Conservation (phyloP, 2,888 invertebrate genomes). For the Tetheella fluctuosa region DNA sequence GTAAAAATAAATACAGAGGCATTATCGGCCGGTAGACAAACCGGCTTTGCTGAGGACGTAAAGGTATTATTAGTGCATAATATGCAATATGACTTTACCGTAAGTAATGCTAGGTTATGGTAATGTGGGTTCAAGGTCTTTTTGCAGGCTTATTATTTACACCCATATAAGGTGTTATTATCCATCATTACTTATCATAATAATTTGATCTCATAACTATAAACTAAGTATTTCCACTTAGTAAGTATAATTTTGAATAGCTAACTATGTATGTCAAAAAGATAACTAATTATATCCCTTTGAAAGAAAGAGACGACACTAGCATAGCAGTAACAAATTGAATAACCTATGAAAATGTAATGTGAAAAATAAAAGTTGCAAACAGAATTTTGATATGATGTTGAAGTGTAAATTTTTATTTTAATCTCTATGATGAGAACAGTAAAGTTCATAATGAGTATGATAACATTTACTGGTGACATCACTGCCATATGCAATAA, state of each 20-base stretch:
- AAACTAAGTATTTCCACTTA: no score
- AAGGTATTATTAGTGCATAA: slow-evolving; percentile 76
- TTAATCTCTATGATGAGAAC: neutral
- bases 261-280: neutral
- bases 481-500: slow-evolving; percentile 1
- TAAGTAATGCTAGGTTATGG: slow-evolving; percentile 22
- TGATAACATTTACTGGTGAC: neutral
- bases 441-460: neutral
- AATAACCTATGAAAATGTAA: neutral
- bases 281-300: neutral
- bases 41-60: slow-evolving; percentile 76
- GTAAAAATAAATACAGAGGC: slow-evolving; percentile 83
- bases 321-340: neutral
- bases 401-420: neutral
- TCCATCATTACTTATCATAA: no score
- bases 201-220: no score
- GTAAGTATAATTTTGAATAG: neutral
- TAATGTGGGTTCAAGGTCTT: slow-evolving; percentile 43
- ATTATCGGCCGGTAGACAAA: slow-evolving; percentile 78
- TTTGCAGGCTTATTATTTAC: neutral
- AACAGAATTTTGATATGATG: neutral
- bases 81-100: slow-evolving; percentile 46
- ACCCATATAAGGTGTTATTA: neutral
- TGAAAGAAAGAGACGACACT: neutral
- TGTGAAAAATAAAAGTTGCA: neutral